Base-by-base conservation (phyloP, 2,888 invertebrate species). In the Yponomeuta cagnagella region DNA sequence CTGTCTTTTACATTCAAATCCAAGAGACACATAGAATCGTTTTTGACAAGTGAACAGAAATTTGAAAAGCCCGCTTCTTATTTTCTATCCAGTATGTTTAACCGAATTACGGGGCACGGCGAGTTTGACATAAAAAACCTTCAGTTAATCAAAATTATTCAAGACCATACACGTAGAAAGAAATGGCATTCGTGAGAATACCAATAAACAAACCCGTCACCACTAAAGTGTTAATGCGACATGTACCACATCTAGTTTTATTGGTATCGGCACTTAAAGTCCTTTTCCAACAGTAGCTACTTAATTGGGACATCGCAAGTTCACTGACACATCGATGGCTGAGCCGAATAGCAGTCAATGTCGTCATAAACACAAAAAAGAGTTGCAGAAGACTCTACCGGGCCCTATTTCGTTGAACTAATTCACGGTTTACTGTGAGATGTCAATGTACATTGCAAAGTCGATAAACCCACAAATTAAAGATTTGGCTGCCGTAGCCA, bases 271-370 rank as follows among this genome's bases (percentile, higher is more conserved):
- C 77, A 80, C 77, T 79, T 77, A 77, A 8, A 78, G 74, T 77
- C 78, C 77, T 77, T 75, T 77, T 81, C 81, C 68, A n/a, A 52
- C 31, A 48, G 68, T 68, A 68, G 63, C 33, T 70, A 48, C 48
- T 12, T 70, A 85, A 83, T 84, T 84, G 78, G 84, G 84, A 79
- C 82, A 77, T 75, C 15, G 74, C 77, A 79, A 81, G 87, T 85
- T 87, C 89, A 83, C 82, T 87, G 88, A 86, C 87, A 82, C 80
- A 75, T 83, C 80, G 79, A 84, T 84, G 78, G 77, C 74, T 78
- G 79, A 79, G 48, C 82, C 82, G 83, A 77, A 84, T 83, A 85
- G 79, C 79, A 74, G 79, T 82, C 83, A 83, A 80, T 83, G 82
- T 82, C 82, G 82, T 78, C 79, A 82, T 75, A 68, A 31, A 12